Evolutionary conservation across 2,888 invertebrate species (phyloP).

Genomic region (Zonitis immaculata): DNA sequence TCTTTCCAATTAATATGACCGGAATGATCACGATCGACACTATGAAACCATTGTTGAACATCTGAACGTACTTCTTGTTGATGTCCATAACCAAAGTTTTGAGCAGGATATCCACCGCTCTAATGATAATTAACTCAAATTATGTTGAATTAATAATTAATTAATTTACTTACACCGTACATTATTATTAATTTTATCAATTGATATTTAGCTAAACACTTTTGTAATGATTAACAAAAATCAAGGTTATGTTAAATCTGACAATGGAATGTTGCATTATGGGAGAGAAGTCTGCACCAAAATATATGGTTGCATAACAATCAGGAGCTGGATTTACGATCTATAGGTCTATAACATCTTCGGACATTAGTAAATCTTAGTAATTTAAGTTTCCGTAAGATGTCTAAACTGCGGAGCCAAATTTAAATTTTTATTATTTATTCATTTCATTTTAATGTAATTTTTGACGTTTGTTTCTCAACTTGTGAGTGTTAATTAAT

Average conservation of each 20-base stretch:
- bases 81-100: constrained; percentile 8
- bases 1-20: constrained; percentile 75
- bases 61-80: constrained; percentile 59
- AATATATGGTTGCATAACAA: too few relatives aligned
- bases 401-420: too few relatives aligned
- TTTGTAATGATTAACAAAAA: not conserved
- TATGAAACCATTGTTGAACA: constrained; percentile 75
- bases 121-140: not conserved
- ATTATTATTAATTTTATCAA: not conserved
- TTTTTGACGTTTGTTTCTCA: too few relatives aligned
- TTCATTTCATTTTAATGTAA: too few relatives aligned
- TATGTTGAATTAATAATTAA: not conserved
- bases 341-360: too few relatives aligned
- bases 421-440: too few relatives aligned
- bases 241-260: not conserved
- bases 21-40: constrained; percentile 79
- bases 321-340: too few relatives aligned
- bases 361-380: too few relatives aligned
- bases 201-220: not conserved
- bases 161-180: not conserved
- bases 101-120: constrained; percentile 9
- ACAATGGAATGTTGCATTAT: too few relatives aligned
- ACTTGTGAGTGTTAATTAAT: too few relatives aligned
- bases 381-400: too few relatives aligned
- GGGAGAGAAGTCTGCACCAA: too few relatives aligned